Evolutionary conservation across 2,888 invertebrate species (phyloP).

Genomic region (Harpagoxenus sublaevis): DNA sequence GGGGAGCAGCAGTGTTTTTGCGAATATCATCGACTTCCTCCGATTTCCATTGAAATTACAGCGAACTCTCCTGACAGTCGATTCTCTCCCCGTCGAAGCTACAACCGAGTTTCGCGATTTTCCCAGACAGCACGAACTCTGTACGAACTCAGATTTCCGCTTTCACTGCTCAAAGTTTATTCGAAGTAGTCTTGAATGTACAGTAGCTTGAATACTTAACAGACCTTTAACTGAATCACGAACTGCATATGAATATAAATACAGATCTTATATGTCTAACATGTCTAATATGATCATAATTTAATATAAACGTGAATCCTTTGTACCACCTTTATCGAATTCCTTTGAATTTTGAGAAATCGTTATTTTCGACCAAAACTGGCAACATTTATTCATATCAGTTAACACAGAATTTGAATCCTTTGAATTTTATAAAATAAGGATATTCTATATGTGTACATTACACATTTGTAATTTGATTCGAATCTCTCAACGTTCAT

Average conservation of each 20-base stretch:
- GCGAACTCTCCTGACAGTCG: constrained; percentile 33
- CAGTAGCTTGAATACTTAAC: constrained; percentile 41
- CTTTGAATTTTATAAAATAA: not conserved
- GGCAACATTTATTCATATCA: no score
- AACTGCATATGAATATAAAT: constrained; percentile 25
- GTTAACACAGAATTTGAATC: no score
- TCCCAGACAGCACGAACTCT: constrained; percentile 24
- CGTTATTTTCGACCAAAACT: no score
- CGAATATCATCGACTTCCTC: constrained; percentile 18
- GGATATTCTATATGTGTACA: not conserved
- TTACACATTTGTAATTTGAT: constrained; percentile 1
- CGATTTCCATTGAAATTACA: constrained; percentile 49
- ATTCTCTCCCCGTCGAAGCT: constrained; percentile 33
- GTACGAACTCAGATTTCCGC: constrained; percentile 24
- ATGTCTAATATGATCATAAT: constrained; percentile 19
- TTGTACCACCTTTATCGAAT: not conserved
- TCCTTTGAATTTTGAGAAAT: no score
- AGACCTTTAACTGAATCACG: constrained; percentile 27
- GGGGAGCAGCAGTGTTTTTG: constrained; percentile 25
- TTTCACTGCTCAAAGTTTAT: constrained; percentile 44
- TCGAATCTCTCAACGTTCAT: not conserved
- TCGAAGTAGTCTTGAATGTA: constrained; percentile 28
- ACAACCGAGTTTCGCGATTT: constrained; percentile 43
- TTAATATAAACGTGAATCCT: not conserved
- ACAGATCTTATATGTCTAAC: not conserved